These are phyloP conservation scores for Podotricha telesiphe DNA, from an alignment of 2,888 invertebrate species.

Conservation along the genomic window DNA sequence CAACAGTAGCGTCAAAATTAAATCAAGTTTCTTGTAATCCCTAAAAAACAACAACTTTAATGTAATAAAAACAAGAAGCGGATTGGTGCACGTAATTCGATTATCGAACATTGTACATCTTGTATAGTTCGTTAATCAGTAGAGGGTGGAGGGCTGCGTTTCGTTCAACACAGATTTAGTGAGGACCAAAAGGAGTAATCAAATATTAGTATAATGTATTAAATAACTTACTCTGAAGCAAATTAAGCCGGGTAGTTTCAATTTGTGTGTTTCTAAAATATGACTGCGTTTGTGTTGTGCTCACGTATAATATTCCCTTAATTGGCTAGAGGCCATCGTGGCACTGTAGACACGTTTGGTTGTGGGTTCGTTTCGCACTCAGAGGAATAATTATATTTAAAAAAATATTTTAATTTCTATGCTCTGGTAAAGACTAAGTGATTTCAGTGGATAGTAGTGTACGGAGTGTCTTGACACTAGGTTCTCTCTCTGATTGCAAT, in stretches of 20 bases:
- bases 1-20: neutral
- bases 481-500: too few species aligned
- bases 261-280: neutral
- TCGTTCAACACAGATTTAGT: conserved; percentile 53
- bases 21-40: conserved; percentile 8
- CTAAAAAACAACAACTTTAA: conserved; percentile 33
- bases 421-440: too few species aligned
- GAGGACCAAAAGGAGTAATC: conserved; percentile 35
- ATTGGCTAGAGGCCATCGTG: too few species aligned
- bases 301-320: too few species aligned
- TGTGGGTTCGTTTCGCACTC: too few species aligned
- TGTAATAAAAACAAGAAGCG: conserved; percentile 42
- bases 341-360: too few species aligned
- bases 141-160: conserved; percentile 53
- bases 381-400: too few species aligned
- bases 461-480: too few species aligned
- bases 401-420: too few species aligned
- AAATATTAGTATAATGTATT: conserved; percentile 27
- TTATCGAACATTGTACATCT: conserved; percentile 49
- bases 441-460: too few species aligned
- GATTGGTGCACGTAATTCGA: conserved; percentile 47
- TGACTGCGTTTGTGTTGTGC: neutral
- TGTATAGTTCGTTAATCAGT: conserved; percentile 57
- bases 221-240: neutral
- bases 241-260: neutral